Percentiles rank a stretch among this genome's conserved stretches.
Conservation (phyloP, 2,888 invertebrate genomes). For the Oscheius onirici region DNA sequence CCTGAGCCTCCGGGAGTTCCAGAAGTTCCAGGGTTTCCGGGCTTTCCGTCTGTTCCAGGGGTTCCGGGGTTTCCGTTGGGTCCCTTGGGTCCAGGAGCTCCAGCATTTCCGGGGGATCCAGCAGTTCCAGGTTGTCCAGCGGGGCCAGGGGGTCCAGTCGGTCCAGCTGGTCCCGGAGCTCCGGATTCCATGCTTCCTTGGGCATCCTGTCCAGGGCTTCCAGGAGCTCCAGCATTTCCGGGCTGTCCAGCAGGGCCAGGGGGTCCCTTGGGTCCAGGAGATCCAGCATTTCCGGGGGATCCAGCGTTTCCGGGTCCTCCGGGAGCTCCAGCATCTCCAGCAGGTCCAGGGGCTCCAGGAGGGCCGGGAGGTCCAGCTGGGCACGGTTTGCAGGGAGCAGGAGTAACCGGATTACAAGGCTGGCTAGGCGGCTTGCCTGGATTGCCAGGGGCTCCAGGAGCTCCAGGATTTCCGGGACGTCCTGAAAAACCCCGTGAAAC, state of each 20-base stretch:
- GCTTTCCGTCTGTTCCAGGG: conserved; percentile 37
- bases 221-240: conserved; percentile 37
- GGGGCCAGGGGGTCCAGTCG: conserved; percentile 29
- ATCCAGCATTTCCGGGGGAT: conserved; percentile 14
- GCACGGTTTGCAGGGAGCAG: conserved; percentile 42
- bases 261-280: conserved; percentile 15
- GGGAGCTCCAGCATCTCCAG: conserved; percentile 32
- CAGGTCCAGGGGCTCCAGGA: conserved; percentile 29
- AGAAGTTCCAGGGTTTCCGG: conserved; percentile 19
- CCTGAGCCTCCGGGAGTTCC: conserved; percentile 29
- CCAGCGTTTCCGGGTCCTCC: conserved; percentile 27
- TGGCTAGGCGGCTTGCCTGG: conserved; percentile 57
- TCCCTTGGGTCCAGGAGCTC: conserved; percentile 24
- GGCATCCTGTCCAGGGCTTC: conserved; percentile 21
- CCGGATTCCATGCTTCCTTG: conserved; percentile 24
- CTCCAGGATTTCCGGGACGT: conserved; percentile 46
- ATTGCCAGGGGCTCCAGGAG: conserved; percentile 56
- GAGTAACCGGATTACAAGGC: conserved; percentile 62
- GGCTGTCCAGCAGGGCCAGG: conserved; percentile 33
- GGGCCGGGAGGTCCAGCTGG: conserved; percentile 15
- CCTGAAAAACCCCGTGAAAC: too few relatives aligned
- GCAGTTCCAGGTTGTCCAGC: conserved; percentile 23
- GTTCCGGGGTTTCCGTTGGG: conserved; percentile 50
- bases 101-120: conserved; percentile 18
- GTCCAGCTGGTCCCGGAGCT: conserved; percentile 25